phyloP scores from a whole-genome alignment of 2,888 invertebrate genomes.

The Seira musarum region DNA sequence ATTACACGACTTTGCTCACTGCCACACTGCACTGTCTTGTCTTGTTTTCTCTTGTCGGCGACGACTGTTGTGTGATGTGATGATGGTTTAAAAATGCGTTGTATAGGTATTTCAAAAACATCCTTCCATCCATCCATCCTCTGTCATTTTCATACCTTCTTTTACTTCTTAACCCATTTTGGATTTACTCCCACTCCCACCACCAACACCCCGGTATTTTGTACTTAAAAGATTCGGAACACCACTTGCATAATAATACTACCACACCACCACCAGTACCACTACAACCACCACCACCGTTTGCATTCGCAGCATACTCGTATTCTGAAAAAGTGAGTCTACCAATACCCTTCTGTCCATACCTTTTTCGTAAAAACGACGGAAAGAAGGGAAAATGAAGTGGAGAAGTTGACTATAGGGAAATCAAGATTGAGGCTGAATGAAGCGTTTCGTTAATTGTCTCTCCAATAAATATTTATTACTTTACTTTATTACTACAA shows the following conservation, averaged over 20 bases:
- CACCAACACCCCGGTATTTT: conserved; percentile 7
- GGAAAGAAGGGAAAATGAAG: conserved; percentile 24
- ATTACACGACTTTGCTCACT: no score
- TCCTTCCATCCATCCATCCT: no score
- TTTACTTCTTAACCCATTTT: conserved; percentile 15
- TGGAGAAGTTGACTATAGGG: conserved; percentile 42
- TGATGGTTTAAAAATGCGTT: no score
- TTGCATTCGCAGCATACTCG: not conserved
- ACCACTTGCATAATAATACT: conserved; percentile 8
- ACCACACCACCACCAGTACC: not conserved
- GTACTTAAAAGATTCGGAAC: not conserved
- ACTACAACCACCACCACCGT: not conserved
- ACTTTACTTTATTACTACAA: conserved; percentile 66
- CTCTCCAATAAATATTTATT: conserved; percentile 70
- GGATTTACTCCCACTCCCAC: conserved; percentile 24
- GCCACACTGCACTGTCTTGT: no score
- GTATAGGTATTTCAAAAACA: no score
- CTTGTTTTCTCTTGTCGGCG: no score
- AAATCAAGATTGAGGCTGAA: conserved; percentile 68
- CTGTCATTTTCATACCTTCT: conserved; percentile 3
- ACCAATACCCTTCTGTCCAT: not conserved
- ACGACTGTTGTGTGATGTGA: no score
- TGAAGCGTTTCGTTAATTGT: conserved; percentile 69
- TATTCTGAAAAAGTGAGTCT: not conserved
- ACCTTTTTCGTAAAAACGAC: not conserved